Evolutionary conservation across 2,888 invertebrate genomes (phyloP).

Genomic region (Junonia oenone): DNA sequence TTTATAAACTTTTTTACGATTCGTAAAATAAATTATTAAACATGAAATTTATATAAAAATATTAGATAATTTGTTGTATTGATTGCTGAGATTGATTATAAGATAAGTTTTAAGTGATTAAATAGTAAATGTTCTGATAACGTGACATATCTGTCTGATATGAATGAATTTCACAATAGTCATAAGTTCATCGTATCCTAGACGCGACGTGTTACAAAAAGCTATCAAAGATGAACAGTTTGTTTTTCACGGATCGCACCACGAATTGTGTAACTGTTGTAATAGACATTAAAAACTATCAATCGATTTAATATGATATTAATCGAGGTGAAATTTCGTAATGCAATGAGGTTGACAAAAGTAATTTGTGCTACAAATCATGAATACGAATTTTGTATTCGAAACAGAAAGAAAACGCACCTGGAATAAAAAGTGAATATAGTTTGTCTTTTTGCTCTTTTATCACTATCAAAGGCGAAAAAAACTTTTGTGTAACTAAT

Average conservation of each 20-base stretch:
- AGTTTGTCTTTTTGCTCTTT: conserved; percentile 27
- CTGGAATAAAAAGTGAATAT: conserved; percentile 54
- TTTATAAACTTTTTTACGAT: too few relatives aligned
- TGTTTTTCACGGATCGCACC: neutral
- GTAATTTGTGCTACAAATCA: conserved; percentile 48
- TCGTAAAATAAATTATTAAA: neutral
- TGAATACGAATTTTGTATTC: conserved; percentile 54
- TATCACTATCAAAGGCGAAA: conserved; percentile 26
- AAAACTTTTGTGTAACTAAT: conserved; percentile 46
- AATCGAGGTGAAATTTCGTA: conserved; percentile 42
- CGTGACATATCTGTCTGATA: neutral
- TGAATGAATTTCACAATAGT: neutral
- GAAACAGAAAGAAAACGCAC: conserved; percentile 53
- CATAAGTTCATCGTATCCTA: neutral
- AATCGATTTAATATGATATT: conserved; percentile 31
- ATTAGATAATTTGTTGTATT: neutral
- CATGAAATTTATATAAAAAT: neutral
- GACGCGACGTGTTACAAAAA: neutral
- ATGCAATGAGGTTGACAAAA: conserved; percentile 47
- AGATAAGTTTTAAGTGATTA: neutral
- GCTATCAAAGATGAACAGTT: neutral
- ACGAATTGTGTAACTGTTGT: conserved; percentile 3
- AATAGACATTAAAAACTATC: conserved; percentile 1
- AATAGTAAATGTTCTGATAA: neutral
- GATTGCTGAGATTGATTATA: too few relatives aligned